These are phyloP conservation scores for Perca flavescens DNA, from an alignment of 2,113 vertebrate species.

Conservation along the genomic window DNA sequence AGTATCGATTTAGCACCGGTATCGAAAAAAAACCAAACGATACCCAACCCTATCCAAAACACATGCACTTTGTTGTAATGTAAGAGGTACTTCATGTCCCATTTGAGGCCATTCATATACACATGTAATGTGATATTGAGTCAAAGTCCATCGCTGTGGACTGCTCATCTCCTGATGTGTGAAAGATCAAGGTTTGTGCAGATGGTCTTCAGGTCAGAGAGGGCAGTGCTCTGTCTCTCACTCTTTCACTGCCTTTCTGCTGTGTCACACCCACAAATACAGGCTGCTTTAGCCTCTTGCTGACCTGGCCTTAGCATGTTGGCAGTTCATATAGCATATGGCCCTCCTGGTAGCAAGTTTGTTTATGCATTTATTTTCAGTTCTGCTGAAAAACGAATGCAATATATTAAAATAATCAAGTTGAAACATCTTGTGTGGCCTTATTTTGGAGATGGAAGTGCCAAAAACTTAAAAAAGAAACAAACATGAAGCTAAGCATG, in stretches of 20 bases:
- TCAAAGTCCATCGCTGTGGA: background rate
- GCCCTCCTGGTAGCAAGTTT: background rate
- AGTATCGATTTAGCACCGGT: no score
- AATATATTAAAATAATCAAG: no score
- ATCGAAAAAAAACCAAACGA: no score
- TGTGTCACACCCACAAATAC: constrained; percentile 43
- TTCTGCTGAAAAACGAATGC: background rate
- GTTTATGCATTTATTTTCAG: background rate
- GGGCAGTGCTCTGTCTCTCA: constrained; percentile 14
- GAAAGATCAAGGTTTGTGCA: constrained; percentile 52
- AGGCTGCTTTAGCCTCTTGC: constrained; percentile 49
- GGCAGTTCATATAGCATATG: constrained; percentile 19
- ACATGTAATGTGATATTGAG: constrained; percentile 2
- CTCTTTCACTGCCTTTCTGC: constrained; percentile 20
- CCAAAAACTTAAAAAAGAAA: no score
- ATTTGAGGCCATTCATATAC: background rate
- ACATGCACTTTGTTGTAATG: background rate
- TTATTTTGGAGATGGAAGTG: no score
- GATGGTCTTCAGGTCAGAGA: constrained; percentile 52
- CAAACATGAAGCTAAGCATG: background rate
- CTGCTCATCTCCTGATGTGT: background rate
- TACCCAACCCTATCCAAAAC: no score
- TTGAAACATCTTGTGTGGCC: no score
- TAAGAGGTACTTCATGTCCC: background rate
- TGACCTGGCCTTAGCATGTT: constrained; percentile 64